Conservation (phyloP, 2,113 vertebrate genomes). For the Hemiprocne comata region DNA sequence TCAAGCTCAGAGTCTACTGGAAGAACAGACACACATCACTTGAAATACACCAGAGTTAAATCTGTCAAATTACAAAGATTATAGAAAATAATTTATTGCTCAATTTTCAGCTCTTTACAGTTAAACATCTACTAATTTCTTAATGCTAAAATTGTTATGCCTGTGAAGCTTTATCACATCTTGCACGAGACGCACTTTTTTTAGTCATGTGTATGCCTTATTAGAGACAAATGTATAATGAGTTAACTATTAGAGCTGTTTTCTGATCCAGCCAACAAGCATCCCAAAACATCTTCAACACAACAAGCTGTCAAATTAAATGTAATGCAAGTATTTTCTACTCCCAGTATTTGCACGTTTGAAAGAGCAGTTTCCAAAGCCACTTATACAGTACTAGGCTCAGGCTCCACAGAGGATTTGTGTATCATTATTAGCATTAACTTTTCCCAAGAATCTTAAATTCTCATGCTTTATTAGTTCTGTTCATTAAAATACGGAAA, state of each 20-base stretch:
- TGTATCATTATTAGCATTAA: background rate
- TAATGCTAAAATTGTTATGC: background rate
- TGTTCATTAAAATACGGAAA: background rate
- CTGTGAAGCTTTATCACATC: background rate
- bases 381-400: background rate
- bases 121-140: background rate
- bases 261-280: background rate
- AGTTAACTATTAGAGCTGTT: background rate
- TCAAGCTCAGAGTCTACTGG: background rate
- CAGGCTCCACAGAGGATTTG: background rate
- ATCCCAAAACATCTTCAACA: background rate
- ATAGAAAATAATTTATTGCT: background rate
- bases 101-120: background rate
- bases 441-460: background rate
- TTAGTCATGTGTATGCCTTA: background rate
- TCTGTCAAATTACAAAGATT: background rate
- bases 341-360: background rate
- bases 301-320: background rate
- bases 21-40: background rate
- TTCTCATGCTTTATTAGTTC: background rate
- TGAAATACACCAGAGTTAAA: background rate
- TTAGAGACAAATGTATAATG: background rate
- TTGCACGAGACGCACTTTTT: background rate
- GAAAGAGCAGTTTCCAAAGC: background rate
- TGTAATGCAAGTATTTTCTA: background rate